phyloP scores from a whole-genome alignment of 2,888 invertebrate species.

The Drosophila maculinotata region DNA sequence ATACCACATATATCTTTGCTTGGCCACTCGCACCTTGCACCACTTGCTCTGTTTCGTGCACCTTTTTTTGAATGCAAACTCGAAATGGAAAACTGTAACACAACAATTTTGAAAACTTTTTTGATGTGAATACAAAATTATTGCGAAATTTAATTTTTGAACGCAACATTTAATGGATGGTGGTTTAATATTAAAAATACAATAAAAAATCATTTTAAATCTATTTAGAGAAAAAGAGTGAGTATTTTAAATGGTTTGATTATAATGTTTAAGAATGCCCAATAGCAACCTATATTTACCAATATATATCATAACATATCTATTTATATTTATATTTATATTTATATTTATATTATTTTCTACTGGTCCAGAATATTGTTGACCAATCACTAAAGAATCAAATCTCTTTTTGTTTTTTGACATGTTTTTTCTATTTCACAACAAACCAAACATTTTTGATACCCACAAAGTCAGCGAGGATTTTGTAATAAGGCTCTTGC shows the following conservation, averaged over 20 bases:
- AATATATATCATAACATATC: conserved; percentile 21
- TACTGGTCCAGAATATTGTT: conserved; percentile 55
- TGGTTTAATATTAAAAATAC: conserved; percentile 66
- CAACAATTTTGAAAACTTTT: conserved; percentile 73
- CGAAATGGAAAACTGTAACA: conserved; percentile 72
- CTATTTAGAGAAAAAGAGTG: conserved; percentile 85
- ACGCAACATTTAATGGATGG: conserved; percentile 81
- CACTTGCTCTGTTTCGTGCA: conserved; percentile 82
- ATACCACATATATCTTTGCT: conserved; percentile 77
- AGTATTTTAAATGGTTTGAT: conserved; percentile 83
- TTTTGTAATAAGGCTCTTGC: conserved; percentile 50
- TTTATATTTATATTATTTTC: conserved; percentile 46
- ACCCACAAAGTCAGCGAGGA: conserved; percentile 72
- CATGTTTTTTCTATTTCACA: conserved; percentile 73
- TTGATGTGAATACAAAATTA: conserved; percentile 78
- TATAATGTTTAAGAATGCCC: conserved; percentile 79
- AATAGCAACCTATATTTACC: conserved; percentile 54
- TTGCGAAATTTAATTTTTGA: conserved; percentile 82
- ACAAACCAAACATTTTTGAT: conserved; percentile 35
- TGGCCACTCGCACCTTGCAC: conserved; percentile 82
- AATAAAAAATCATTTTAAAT: conserved; percentile 66
- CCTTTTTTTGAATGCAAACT: conserved; percentile 80
- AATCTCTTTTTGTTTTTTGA: conserved; percentile 74
- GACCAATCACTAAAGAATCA: conserved; percentile 65
- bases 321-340: conserved; percentile 42